Evolutionary conservation across 2,113 vertebrate genomes (phyloP).

Genomic region (Vidua macroura): DNA sequence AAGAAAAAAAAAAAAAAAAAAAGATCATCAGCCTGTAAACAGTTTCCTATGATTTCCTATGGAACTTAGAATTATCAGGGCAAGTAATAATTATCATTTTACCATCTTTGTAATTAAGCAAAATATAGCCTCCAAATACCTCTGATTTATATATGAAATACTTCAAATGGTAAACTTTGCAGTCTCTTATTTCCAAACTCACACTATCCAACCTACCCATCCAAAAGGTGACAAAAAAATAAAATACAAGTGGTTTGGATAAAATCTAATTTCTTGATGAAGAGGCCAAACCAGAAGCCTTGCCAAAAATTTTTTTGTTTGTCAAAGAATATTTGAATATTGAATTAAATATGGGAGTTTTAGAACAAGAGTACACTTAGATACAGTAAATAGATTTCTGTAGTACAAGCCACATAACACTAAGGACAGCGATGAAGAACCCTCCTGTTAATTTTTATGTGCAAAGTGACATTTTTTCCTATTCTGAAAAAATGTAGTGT

Average conservation of each 20-base stretch:
- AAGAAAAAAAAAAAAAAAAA: not conserved
- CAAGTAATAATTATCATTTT: not conserved
- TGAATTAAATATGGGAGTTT: not conserved
- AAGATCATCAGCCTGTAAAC: not conserved
- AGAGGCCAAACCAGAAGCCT: not conserved
- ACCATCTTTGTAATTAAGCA: not conserved
- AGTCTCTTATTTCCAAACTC: not conserved
- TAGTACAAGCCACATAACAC: not conserved
- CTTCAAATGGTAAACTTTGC: not conserved
- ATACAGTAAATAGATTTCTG: not conserved
- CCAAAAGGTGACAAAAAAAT: not conserved
- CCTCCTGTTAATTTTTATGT: not conserved
- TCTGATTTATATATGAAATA: not conserved
- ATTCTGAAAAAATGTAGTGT: not conserved
- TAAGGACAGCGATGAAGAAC: not conserved
- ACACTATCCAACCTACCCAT: not conserved
- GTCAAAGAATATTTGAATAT: not conserved
- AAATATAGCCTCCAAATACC: not conserved
- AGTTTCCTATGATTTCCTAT: not conserved
- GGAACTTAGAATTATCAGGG: not conserved
- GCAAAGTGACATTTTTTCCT: not conserved
- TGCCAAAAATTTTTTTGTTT: not conserved
- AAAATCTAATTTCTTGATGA: not conserved
- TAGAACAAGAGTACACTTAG: not conserved
- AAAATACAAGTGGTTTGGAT: not conserved